Evolutionary conservation across 1,140 invertebrate genomes (phyloP).

Genomic region (Drosophila chauvacae): DNA sequence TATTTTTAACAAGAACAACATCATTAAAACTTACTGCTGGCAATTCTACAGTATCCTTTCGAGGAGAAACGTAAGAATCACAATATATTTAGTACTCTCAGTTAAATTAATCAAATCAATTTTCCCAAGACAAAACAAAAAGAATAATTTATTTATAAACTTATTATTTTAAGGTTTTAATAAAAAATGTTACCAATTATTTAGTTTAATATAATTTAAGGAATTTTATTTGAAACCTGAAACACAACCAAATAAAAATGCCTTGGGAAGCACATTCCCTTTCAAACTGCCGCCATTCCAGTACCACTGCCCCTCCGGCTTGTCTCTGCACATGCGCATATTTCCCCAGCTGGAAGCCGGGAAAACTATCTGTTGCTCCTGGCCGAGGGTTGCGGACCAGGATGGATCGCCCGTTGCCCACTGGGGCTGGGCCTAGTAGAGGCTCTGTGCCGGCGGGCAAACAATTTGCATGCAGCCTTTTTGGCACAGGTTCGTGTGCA

Average conservation of each 20-base stretch:
- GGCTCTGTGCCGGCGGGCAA: slow-evolving; percentile 21
- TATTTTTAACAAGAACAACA: background rate
- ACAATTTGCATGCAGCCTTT: slow-evolving; percentile 60
- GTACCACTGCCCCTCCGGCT: slow-evolving; percentile 23
- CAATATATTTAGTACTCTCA: background rate
- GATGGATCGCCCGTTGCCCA: slow-evolving; percentile 1
- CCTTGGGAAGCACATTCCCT: too few species aligned
- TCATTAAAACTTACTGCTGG: background rate
- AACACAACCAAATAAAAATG: background rate
- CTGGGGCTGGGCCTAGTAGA: slow-evolving; percentile 1
- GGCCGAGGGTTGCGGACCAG: background rate
- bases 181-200: background rate
- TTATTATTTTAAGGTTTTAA: too few species aligned
- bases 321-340: slow-evolving; percentile 43
- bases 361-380: slow-evolving; percentile 78
- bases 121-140: too few species aligned
- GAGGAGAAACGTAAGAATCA: background rate
- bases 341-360: slow-evolving; percentile 49
- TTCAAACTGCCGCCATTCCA: slow-evolving; percentile 1
- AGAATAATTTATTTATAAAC: too few species aligned
- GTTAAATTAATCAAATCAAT: too few species aligned
- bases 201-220: background rate
- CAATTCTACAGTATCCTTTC: background rate
- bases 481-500: slow-evolving; percentile 48
- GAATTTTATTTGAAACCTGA: background rate